Percentiles rank a stretch among this genome's conserved stretches.
phyloP scores from a whole-genome alignment of 2,888 invertebrate genomes.

The Cheilosia variabilis region DNA sequence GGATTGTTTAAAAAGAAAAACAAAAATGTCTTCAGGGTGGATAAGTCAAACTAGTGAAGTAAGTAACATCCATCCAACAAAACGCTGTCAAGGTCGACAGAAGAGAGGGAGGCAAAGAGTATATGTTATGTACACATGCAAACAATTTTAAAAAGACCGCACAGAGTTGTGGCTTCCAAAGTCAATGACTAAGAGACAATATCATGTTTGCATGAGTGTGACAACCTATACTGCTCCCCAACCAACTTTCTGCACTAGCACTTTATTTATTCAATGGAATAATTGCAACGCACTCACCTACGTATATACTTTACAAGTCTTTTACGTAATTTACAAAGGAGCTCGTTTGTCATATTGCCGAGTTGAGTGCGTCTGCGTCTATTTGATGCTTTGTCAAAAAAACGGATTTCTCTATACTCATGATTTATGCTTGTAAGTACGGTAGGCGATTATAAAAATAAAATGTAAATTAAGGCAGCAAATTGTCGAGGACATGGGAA shows the following conservation, averaged over 20 bases:
- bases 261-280: slow-evolving; percentile 33
- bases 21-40: slow-evolving; percentile 37
- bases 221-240: not conserved
- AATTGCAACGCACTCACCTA: slow-evolving; percentile 15
- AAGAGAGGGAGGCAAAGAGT: not conserved
- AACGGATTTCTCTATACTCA: slow-evolving; percentile 4
- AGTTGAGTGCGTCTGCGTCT: not conserved
- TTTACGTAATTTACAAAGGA: slow-evolving; percentile 30
- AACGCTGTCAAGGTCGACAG: slow-evolving; percentile 43
- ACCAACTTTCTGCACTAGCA: not conserved
- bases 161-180: not conserved
- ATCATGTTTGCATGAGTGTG: slow-evolving; percentile 3
- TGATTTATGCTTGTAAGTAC: slow-evolving; percentile 14
- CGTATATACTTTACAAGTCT: not conserved
- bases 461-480: slow-evolving; percentile 2
- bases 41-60: slow-evolving; percentile 29
- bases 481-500: not conserved
- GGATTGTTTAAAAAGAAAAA: slow-evolving; percentile 6
- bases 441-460: slow-evolving; percentile 9
- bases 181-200: slow-evolving; percentile 25
- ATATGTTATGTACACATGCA: not conserved
- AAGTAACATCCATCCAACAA: slow-evolving; percentile 39
- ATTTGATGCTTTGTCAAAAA: not conserved
- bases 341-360: not conserved
- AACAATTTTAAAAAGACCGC: slow-evolving; percentile 13